Evolutionary conservation across 2,888 invertebrate species (phyloP), one percentile per base, ranked within the genome.

Genomic region (Ichneumoninae sp.): DNA sequence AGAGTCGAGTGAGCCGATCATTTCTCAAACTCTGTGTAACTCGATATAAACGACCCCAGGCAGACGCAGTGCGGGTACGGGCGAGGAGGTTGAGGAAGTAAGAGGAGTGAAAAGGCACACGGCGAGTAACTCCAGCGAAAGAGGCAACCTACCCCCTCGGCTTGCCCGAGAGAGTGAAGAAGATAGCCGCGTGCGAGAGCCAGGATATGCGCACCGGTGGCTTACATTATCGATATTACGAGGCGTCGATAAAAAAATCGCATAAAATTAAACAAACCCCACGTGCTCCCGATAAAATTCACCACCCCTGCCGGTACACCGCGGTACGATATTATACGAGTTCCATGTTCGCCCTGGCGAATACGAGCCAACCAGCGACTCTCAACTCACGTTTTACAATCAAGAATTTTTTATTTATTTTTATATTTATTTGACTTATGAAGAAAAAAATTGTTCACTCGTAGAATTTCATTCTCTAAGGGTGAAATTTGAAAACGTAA

Each of bases 161-260:
- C 44, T 6, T 10, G 50, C 19, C 13, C n/a, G 36, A 47, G 19
- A 60, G 65, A 65, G 50, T n/a, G 75, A 75, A 65, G 10, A 50
- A 65, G 52, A 52, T 47, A 74, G 70, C 57, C 30, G 74, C 69
- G 57, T 82, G 73, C 79, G 70, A 69, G 74, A 71, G 81, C 69
- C 85, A 77, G 47, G 75, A 71, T 71, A 54, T 66, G 63, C 19
- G 86, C 83, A 88, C 88, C 89, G 87, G 88, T 88, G 86, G 89
- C 91, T 91, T 91, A 91, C 93, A 93, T 93, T 93, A 93, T 93
- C 93, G 92, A 93, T 93, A 93, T 93, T 93, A 93, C 93, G 92
- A 92, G 91, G 90, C 91, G 92, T 90, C 93, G 93, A 93, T 93
- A 93, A 93, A 93, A 76, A 92, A 92, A 93, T 92, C 92, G 92